These are phyloP conservation scores for Astreopora myriophthalma DNA, from an alignment of 64 coral and sea anemone genomes.

Conservation along the genomic window DNA sequence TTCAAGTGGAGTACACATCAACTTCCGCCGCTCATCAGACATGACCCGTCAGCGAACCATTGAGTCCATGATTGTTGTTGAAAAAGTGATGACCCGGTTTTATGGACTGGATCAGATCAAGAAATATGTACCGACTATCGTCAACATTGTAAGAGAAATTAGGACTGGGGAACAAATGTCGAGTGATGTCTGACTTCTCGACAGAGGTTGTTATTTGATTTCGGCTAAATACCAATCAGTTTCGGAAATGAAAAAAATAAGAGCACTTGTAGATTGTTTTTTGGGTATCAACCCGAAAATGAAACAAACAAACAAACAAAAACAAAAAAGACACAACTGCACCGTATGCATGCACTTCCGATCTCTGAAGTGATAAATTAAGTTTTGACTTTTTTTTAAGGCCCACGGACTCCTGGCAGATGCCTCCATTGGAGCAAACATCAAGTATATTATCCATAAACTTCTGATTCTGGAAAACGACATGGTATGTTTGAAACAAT, in stretches of 20 bases:
- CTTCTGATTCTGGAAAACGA: constrained; percentile 40
- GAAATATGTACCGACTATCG: constrained; percentile 62
- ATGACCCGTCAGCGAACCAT: constrained; percentile 11
- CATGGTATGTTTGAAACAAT: neutral
- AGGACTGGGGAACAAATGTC: neutral
- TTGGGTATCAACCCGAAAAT: no score
- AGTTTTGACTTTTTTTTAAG: neutral
- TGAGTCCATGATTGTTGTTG: constrained; percentile 59
- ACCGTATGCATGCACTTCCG: neutral
- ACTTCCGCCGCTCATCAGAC: neutral
- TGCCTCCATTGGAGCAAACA: constrained; percentile 40
- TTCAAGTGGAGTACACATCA: neutral
- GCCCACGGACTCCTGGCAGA: constrained; percentile 46
- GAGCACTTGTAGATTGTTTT: no score
- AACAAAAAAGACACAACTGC: neutral
- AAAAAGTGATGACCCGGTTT: constrained; percentile 46
- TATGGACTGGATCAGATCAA: constrained; percentile 55
- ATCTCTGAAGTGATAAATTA: neutral
- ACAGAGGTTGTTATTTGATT: no score
- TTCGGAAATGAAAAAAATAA: neutral
- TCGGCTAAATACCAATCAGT: neutral
- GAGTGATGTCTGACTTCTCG: no score
- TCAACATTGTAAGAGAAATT: constrained; percentile 44
- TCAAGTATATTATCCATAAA: constrained; percentile 59
- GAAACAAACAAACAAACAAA: no score